A percentile compares a stretch with the other conserved stretches of the same genome.
Conservation (phyloP, 2,113 vertebrate genomes). For the Sporophila hypoxantha region DNA sequence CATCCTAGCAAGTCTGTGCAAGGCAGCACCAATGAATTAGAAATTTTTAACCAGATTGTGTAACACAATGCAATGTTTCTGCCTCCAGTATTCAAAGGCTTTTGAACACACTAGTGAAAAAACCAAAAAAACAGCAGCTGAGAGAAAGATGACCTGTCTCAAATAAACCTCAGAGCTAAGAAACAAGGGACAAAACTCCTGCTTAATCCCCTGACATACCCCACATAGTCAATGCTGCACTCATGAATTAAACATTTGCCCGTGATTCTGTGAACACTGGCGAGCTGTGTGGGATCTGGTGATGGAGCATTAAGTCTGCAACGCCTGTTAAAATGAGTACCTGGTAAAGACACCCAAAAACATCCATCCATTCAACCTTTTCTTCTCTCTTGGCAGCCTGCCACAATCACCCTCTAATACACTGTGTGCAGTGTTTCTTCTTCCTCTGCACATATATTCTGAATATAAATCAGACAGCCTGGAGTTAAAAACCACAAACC, state of each 20-base stretch:
- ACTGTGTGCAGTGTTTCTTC: neutral
- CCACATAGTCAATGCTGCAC: neutral
- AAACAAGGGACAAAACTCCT: neutral
- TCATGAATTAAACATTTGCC: slow-evolving; percentile 33
- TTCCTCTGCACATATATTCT: neutral
- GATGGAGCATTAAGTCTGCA: neutral
- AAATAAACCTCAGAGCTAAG: neutral
- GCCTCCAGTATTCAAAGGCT: neutral
- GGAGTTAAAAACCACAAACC: slow-evolving; percentile 12
- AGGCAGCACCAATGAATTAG: neutral
- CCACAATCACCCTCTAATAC: neutral
- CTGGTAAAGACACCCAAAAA: neutral
- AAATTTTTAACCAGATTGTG: neutral
- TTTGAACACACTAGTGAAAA: neutral
- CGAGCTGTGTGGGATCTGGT: neutral
- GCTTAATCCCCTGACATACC: neutral
- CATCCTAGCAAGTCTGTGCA: neutral
- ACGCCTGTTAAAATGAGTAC: neutral
- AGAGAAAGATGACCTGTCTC: neutral
- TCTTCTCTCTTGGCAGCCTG: neutral
- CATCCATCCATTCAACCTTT: neutral
- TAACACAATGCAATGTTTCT: neutral
- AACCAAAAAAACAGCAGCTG: neutral
- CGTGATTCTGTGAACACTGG: neutral
- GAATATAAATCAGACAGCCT: neutral